These are phyloP conservation scores for Misgurnus mizolepis DNA, from an alignment of 2,113 vertebrate genomes.

Conservation along the genomic window DNA sequence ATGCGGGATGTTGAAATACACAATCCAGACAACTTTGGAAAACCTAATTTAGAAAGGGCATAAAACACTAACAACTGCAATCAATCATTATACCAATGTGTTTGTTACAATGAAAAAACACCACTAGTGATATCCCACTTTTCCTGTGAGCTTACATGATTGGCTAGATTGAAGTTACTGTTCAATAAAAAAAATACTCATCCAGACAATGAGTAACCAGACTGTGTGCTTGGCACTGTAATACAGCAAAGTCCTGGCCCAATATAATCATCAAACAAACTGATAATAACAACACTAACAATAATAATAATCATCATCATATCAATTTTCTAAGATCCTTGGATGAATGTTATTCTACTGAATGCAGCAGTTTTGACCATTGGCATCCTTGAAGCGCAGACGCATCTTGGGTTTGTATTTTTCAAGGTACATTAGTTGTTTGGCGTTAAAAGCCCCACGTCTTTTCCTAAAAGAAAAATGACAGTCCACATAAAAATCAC, in stretches of 20 bases:
- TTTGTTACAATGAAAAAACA: slow-evolving; percentile 21
- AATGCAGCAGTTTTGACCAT: slow-evolving; percentile 85
- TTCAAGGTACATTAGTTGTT: slow-evolving; percentile 97
- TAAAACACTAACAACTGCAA: slow-evolving; percentile 18
- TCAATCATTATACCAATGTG: slow-evolving; percentile 18
- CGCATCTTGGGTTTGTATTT: slow-evolving; percentile 96
- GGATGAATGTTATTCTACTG: slow-evolving; percentile 41
- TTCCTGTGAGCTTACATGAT: slow-evolving; percentile 12
- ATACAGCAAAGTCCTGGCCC: slow-evolving; percentile 19
- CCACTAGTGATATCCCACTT: background rate
- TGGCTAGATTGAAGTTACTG: slow-evolving; percentile 8
- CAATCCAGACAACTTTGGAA: slow-evolving; percentile 25
- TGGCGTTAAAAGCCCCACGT: slow-evolving; percentile 96
- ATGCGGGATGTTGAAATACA: slow-evolving; percentile 17
- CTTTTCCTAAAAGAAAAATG: slow-evolving; percentile 82
- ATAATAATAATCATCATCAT: background rate
- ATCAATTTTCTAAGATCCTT: background rate
- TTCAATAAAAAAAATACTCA: background rate
- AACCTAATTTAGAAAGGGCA: slow-evolving; percentile 12
- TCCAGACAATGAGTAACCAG: slow-evolving; percentile 9
- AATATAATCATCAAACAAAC: slow-evolving; percentile 15
- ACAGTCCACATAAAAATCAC: background rate
- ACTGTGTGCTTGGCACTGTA: slow-evolving; percentile 53
- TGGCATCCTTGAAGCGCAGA: slow-evolving; percentile 91
- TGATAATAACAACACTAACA: slow-evolving; percentile 20